A percentile compares a stretch with the other conserved stretches of the same genome.
These are phyloP conservation scores for Melanotaenia parkinsoni DNA, from an alignment of 2,797 vertebrate species.

Conservation along the genomic window DNA sequence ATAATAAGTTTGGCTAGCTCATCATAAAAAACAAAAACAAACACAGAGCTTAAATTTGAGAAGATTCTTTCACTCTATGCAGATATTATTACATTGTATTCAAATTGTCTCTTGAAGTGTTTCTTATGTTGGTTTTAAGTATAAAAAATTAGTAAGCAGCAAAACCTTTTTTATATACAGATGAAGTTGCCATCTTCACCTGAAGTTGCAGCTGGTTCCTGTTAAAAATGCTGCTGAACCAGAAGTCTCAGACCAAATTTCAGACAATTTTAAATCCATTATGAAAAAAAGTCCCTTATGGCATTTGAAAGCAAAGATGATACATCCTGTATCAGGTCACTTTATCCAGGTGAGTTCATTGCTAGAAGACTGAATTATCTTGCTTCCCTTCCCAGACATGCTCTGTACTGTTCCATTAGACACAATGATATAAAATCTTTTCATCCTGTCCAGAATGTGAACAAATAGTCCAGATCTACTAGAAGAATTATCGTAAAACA, in stretches of 20 bases:
- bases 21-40: not conserved
- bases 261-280: not conserved
- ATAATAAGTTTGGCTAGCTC: no score
- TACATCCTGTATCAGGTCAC: constrained; percentile 61
- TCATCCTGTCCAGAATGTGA: constrained; percentile 32
- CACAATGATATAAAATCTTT: constrained; percentile 47
- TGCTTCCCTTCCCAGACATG: constrained; percentile 48
- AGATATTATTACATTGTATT: no score
- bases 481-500: not conserved
- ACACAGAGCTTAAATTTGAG: no score
- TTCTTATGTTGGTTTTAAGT: no score
- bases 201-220: not conserved
- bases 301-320: constrained; percentile 46
- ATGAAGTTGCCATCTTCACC: not conserved
- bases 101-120: no score
- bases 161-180: not conserved
- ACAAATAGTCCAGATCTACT: constrained; percentile 26
- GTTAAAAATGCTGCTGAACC: not conserved
- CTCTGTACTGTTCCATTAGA: constrained; percentile 43
- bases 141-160: no score
- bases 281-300: constrained; percentile 11
- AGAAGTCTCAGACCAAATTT: not conserved
- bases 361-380: constrained; percentile 62
- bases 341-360: constrained; percentile 61
- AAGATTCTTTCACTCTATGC: no score